A percentile compares a stretch with the other conserved stretches of the same genome.
Evolutionary conservation across 2,797 vertebrate species (phyloP).

Genomic region (Meda fulgida): DNA sequence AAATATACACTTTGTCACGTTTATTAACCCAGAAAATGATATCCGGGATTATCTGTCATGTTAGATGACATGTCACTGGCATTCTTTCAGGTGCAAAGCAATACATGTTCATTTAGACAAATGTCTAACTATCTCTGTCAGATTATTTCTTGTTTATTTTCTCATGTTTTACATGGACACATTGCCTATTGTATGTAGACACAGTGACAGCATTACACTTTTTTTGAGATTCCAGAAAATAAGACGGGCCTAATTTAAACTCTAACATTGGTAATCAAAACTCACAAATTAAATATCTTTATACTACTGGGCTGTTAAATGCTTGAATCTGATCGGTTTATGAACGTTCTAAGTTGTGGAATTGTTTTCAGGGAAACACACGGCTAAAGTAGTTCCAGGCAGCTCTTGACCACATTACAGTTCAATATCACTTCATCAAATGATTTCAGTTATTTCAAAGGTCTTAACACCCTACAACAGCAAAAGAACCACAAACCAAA

Average conservation of each 20-base stretch:
- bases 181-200: not conserved
- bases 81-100: not conserved
- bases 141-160: not conserved
- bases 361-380: no score
- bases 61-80: conserved; percentile 33
- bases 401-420: no score
- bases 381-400: no score
- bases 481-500: no score
- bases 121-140: not conserved
- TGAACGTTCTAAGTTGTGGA: no score
- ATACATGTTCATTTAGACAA: conserved; percentile 3
- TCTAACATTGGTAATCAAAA: not conserved
- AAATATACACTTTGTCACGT: conserved; percentile 34
- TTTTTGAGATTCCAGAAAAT: not conserved
- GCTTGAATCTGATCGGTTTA: no score
- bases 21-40: conserved; percentile 34
- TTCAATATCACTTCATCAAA: no score
- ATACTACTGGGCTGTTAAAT: no score
- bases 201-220: not conserved
- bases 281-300: not conserved
- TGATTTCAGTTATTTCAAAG: no score
- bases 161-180: not conserved
- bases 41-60: conserved; percentile 40
- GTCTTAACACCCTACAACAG: no score
- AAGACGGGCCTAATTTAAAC: not conserved